A percentile compares a stretch with the other conserved stretches of the same genome.
Evolutionary conservation across 2,113 vertebrate species (phyloP).

Genomic region (Phoenicopterus ruber): DNA sequence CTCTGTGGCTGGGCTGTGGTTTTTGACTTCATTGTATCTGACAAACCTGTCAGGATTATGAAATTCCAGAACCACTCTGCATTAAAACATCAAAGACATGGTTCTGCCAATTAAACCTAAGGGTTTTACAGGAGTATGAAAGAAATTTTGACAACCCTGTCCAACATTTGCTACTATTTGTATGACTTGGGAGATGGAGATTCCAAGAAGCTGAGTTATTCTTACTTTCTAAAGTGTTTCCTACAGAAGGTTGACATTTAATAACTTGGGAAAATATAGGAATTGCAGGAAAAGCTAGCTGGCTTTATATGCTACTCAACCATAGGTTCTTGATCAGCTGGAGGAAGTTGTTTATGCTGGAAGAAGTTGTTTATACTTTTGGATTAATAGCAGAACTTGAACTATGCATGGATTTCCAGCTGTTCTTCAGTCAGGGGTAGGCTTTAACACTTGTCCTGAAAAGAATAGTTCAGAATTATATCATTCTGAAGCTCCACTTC

Average conservation of each 20-base stretch:
- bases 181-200: background rate
- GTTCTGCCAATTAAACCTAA: background rate
- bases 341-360: background rate
- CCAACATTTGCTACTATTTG: background rate
- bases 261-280: background rate
- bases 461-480: background rate
- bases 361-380: background rate
- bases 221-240: background rate
- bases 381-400: background rate
- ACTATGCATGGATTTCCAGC: background rate
- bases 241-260: background rate
- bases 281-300: background rate
- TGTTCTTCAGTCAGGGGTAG: background rate
- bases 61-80: background rate
- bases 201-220: background rate
- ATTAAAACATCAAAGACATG: background rate
- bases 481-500: background rate
- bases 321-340: background rate
- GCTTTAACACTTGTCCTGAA: background rate
- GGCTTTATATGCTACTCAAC: background rate
- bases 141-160: background rate
- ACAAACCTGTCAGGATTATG: background rate
- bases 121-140: background rate
- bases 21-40: background rate
- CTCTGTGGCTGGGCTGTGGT: background rate